Evolutionary conservation across 2,888 invertebrate genomes (phyloP).

Genomic region (Agrochola macilenta): DNA sequence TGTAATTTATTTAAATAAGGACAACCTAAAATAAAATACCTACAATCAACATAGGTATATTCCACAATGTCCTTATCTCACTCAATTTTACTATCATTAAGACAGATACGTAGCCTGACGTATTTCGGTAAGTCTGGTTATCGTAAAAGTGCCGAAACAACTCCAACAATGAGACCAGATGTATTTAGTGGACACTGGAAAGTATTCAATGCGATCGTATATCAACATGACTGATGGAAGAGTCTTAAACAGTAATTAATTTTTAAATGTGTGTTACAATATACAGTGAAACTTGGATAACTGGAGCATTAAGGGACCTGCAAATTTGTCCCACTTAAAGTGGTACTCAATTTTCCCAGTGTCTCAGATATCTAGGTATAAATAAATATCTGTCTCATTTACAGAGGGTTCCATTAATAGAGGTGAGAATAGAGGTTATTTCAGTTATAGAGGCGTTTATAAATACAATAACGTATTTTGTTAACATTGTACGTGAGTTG

Average conservation of each 20-base stretch:
- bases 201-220: constrained; percentile 81
- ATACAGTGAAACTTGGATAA: too few species aligned
- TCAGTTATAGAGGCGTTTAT: too few species aligned
- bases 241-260: constrained; percentile 57
- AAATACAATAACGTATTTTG: too few species aligned
- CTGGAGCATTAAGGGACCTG: too few species aligned
- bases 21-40: neutral
- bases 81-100: constrained; percentile 20
- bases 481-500: too few species aligned
- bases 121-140: constrained; percentile 62
- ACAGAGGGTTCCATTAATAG: too few species aligned
- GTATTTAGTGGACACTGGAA: constrained; percentile 79
- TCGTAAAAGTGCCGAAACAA: constrained; percentile 81
- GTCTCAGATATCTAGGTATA: too few species aligned
- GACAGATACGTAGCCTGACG: constrained; percentile 2
- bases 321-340: too few species aligned
- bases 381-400: too few species aligned
- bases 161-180: constrained; percentile 77
- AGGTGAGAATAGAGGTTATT: too few species aligned
- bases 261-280: constrained; percentile 51
- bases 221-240: constrained; percentile 78
- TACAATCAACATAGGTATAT: neutral
- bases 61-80: neutral
- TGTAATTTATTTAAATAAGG: neutral
- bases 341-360: too few species aligned